Percentiles rank a stretch among this genome's conserved stretches.
phyloP scores from a whole-genome alignment of 2,797 vertebrate species.

The Anolis apletophallus region DNA sequence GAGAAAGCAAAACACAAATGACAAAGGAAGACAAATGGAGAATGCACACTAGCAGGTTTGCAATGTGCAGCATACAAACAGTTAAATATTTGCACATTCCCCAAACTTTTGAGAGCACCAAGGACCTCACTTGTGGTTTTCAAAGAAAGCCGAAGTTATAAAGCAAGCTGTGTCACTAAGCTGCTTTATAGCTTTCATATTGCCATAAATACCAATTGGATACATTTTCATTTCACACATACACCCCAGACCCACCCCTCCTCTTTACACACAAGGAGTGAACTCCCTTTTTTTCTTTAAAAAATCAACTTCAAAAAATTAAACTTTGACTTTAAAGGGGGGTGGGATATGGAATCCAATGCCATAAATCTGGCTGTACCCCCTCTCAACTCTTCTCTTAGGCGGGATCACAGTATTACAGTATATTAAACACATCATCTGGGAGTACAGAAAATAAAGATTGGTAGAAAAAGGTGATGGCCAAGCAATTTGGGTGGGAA shows the following conservation, averaged over 20 bases:
- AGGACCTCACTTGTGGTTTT: slow-evolving; percentile 86
- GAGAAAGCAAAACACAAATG: slow-evolving; percentile 82
- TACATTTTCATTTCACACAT: slow-evolving; percentile 66
- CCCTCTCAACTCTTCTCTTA: slow-evolving; percentile 34
- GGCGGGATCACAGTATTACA: slow-evolving; percentile 49
- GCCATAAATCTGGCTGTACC: slow-evolving; percentile 62
- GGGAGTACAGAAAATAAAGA: slow-evolving; percentile 68
- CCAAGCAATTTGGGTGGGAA: too few relatives aligned
- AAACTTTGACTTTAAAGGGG: slow-evolving; percentile 55
- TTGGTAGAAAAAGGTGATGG: slow-evolving; percentile 59
- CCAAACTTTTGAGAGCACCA: slow-evolving; percentile 84
- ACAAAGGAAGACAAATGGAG: slow-evolving; percentile 81
- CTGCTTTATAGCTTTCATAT: slow-evolving; percentile 73
- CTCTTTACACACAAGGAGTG: slow-evolving; percentile 53
- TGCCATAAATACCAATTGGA: slow-evolving; percentile 70
- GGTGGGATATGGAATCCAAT: slow-evolving; percentile 52
- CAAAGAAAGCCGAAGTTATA: slow-evolving; percentile 81
- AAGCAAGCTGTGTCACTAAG: slow-evolving; percentile 77
- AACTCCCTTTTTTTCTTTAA: slow-evolving; percentile 63
- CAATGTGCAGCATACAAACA: slow-evolving; percentile 86
- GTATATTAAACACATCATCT: slow-evolving; percentile 59
- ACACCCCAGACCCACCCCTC: slow-evolving; percentile 34
- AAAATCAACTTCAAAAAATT: slow-evolving; percentile 64
- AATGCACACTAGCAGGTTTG: slow-evolving; percentile 82
- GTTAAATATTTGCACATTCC: slow-evolving; percentile 96